These are phyloP conservation scores for Coenonympha glycerion DNA, from an alignment of 2,888 invertebrate genomes.

Conservation along the genomic window DNA sequence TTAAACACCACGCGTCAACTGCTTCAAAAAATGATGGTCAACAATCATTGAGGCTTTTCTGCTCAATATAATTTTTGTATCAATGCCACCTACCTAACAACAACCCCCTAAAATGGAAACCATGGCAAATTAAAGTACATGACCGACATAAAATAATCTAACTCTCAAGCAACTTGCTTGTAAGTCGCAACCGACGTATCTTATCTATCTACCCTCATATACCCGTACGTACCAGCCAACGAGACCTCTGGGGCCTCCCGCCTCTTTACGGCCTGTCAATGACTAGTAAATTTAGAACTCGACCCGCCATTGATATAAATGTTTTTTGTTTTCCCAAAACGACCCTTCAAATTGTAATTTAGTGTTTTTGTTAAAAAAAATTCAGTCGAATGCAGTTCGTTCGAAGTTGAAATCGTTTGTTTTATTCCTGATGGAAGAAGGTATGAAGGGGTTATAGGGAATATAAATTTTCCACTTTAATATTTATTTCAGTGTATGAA, in stretches of 20 bases:
- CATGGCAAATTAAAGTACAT: too few species aligned
- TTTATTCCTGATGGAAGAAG: too few species aligned
- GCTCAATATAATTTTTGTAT: too few species aligned
- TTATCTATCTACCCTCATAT: constrained; percentile 67
- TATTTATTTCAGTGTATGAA: too few species aligned
- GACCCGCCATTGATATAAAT: constrained; percentile 73
- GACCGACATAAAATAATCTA: constrained; percentile 3
- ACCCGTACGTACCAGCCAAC: constrained; percentile 37
- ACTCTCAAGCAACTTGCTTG: constrained; percentile 4
- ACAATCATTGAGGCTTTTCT: too few species aligned
- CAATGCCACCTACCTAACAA: too few species aligned
- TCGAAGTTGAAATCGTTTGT: too few species aligned
- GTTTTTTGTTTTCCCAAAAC: constrained; percentile 75
- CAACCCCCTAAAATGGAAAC: neutral
- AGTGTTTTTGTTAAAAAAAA: constrained; percentile 38
- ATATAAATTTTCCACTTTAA: too few species aligned
- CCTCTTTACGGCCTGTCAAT: constrained; percentile 75
- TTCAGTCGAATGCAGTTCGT: constrained; percentile 1
- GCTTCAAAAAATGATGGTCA: too few species aligned
- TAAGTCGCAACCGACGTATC: constrained; percentile 36
- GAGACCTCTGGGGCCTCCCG: constrained; percentile 58
- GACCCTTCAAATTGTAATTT: constrained; percentile 72
- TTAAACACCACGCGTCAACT: too few species aligned
- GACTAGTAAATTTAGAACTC: constrained; percentile 74
- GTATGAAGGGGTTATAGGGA: too few species aligned